A percentile compares a stretch with the other conserved stretches of the same genome.
Evolutionary conservation across 1,140 invertebrate species (phyloP).

Genomic region (Pogonus chalceus): DNA sequence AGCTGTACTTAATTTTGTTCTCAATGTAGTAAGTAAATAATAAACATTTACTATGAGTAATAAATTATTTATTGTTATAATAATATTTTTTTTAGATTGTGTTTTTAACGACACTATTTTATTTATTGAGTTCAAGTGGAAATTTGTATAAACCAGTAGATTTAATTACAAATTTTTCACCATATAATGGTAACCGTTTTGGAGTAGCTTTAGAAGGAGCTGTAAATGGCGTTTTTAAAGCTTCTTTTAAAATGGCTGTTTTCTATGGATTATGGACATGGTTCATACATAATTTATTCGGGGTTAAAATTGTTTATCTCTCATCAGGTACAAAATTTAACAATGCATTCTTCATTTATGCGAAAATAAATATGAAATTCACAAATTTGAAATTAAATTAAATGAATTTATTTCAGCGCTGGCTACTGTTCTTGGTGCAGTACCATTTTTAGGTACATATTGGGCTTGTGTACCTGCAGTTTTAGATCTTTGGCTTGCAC

Average conservation of each 20-base stretch:
- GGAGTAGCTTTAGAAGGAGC: constrained; percentile 67
- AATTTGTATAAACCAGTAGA: constrained; percentile 87
- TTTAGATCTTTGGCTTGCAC: constrained; percentile 87
- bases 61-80: constrained; percentile 3
- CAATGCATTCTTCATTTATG: background rate
- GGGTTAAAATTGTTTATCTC: constrained; percentile 89
- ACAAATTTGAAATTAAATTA: constrained; percentile 5
- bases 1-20: constrained; percentile 84
- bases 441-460: constrained; percentile 91
- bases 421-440: constrained; percentile 83
- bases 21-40: constrained; percentile 67
- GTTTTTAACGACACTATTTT: constrained; percentile 93
- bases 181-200: constrained; percentile 56
- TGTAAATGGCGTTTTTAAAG: constrained; percentile 76
- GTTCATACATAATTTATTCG: constrained; percentile 92
- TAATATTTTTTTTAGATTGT: constrained; percentile 59
- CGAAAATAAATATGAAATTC: constrained; percentile 4
- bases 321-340: constrained; percentile 60
- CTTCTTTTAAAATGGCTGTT: constrained; percentile 91
- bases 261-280: constrained; percentile 98
- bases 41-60: constrained; percentile 10
- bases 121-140: constrained; percentile 81
- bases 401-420: constrained; percentile 48
- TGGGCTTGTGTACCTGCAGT: constrained; percentile 88
- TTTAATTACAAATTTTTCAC: constrained; percentile 64